Base-by-base conservation (phyloP, 2,113 vertebrate genomes). In the Morphnarchus princeps region DNA sequence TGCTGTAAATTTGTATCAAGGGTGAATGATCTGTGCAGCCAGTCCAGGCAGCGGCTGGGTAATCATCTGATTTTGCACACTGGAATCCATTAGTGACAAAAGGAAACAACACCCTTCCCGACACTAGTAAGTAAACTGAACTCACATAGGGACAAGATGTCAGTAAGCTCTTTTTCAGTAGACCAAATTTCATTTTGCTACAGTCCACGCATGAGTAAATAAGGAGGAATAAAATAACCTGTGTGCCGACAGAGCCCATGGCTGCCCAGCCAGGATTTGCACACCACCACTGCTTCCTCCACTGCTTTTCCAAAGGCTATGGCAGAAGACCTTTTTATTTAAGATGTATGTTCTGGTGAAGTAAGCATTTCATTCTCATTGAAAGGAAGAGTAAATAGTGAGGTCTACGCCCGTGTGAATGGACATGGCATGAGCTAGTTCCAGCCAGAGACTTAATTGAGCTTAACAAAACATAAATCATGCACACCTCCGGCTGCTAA, bases 401-500 rank as follows among this genome's bases (percentile, higher is more conserved):
- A 89, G 81, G 69, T 76, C 61, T 82, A 28, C 4, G 15, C 52
- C 91, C 4, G 2, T 89, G 81, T 89, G 78, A 95, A 89, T 66
- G 69, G 87, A 87, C 47, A 58, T 28, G 47, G 91, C 62, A 71
- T 38, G 72, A 95, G 47, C 81, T 65, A 93, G 69, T 52, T 87
- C 65, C 79, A 61, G 61, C 81, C 69, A 85, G 77, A 67, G 87
- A 52, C 61, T 93, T 94, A 91, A 79, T 21, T 88, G 85, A 79
- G 57, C 70, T 87, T 91, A 96, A 87, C 73, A 93, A 91, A 91
- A 96, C 70, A 94, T 89, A 95, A 94, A 94, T 87, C 87, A 84
- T 76, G 74, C 73, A 85, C 65, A 45, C 52, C 52, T 70, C 50
- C 2, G 34, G 52, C 42, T 91, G 61, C 73, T 87, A 78, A 89